phyloP scores from a whole-genome alignment of 2,797 vertebrate species.

The Poliocrania exsul region DNA sequence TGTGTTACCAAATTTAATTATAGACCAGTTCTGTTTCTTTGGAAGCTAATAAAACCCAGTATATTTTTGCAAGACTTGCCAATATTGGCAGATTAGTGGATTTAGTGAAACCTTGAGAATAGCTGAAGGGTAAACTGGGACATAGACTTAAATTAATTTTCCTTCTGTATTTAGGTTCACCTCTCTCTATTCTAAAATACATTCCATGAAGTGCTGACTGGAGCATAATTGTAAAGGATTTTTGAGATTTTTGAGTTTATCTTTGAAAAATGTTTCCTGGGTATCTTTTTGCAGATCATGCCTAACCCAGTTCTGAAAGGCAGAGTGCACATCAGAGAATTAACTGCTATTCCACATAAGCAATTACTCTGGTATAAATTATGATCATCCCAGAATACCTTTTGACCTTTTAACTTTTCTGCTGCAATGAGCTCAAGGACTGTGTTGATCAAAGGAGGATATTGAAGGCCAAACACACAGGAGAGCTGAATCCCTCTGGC shows the following conservation, averaged over 20 bases:
- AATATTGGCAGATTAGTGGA: background rate
- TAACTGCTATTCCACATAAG: background rate
- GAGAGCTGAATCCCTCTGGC: background rate
- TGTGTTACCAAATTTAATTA: background rate
- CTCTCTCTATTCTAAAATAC: background rate
- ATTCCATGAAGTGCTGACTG: background rate
- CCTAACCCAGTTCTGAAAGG: background rate
- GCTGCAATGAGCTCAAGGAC: background rate
- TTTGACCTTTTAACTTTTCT: slow-evolving; percentile 19
- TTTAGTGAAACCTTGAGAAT: background rate
- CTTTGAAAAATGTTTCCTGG: background rate
- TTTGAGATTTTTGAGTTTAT: background rate
- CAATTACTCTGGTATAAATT: background rate
- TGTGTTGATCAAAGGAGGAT: background rate
- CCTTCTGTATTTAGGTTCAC: background rate
- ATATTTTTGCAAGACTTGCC: background rate
- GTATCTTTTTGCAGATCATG: background rate
- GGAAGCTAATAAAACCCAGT: background rate
- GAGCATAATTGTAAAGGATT: background rate
- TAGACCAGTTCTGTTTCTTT: background rate
- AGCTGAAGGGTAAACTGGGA: background rate
- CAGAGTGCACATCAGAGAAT: background rate
- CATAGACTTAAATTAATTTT: background rate
- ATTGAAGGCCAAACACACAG: background rate
- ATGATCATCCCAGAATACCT: background rate